Base-by-base conservation (phyloP, 2,888 invertebrate genomes). In the Quadroppia sp. region DNA sequence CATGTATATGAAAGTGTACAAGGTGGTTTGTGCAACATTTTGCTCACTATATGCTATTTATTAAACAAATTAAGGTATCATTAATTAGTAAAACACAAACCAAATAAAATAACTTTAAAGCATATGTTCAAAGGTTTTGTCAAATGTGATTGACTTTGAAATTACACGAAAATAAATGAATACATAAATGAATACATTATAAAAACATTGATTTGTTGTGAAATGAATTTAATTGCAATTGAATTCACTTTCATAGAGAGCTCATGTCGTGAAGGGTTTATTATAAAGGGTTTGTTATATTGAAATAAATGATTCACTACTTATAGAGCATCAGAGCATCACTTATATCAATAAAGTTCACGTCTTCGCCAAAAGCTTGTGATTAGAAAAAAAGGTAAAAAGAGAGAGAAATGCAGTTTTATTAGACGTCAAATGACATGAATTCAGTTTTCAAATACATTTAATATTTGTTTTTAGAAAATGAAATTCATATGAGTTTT, bases 241-340 rank as follows among this genome's bases (percentile, higher is more conserved):
- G 15, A 45, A 45, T 45, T 45, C 45, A 45, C 45, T 45, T 45
- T 9, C 11, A 45, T 45, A 15, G 17, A 17, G 11, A 13, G 45
- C 6, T 36, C 36, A 36, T 36, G n/a, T 36, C 36, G 17, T 11
- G 11, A 45, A 45, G 15, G 45, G 45, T 45, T 45, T 45, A 15
- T 17, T 15, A 45, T 45, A 56, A 56, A 56, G 7, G 30, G 15
- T 30, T 56, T 56, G 25, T 45, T 56, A 28, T 56, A 56, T 56
- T 56, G 15, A 56, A 28, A 56, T 56, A 56, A 56, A 56, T 56
- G 56, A 28, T 56, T 56, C 28, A 23, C 15, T 13, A 45, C 45
- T 45, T 45, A 15, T 45, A 45, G 45, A 11, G 45, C 9, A 36
- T 36, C 6, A 7, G 36, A 36, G 36, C 17, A 45, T 45, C 45